Percentiles rank a stretch among this genome's conserved stretches.
phyloP scores from a whole-genome alignment of 2,888 invertebrate genomes.

The Diarsia mendica region DNA sequence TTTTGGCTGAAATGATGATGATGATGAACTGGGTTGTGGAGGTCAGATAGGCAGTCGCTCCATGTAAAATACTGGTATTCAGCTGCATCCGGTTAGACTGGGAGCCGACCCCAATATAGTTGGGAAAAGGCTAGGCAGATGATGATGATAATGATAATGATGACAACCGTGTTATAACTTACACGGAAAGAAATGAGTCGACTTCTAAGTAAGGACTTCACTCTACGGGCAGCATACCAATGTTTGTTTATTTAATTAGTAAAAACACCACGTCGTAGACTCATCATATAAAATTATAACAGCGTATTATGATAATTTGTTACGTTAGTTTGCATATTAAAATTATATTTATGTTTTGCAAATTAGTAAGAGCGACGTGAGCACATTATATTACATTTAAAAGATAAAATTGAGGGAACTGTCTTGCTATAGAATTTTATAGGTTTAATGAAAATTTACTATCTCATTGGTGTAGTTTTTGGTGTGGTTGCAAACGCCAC shows the following conservation, averaged over 20 bases:
- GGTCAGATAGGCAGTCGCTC: no score
- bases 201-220: neutral
- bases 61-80: no score
- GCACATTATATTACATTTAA: neutral
- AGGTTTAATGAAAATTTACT: no score
- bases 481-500: no score
- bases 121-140: no score
- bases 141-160: no score
- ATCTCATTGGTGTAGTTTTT: no score
- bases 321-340: constrained; percentile 37
- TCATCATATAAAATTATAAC: constrained; percentile 54
- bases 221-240: constrained; percentile 8
- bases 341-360: constrained; percentile 9
- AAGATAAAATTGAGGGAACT: neutral
- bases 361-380: constrained; percentile 33
- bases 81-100: no score
- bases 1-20: no score
- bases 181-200: constrained; percentile 17
- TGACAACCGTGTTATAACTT: constrained; percentile 5
- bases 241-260: constrained; percentile 13
- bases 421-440: neutral
- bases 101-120: no score
- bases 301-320: constrained; percentile 50
- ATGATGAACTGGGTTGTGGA: no score
- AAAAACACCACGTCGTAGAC: constrained; percentile 14